Percentiles rank a stretch among this genome's conserved stretches.
Conservation (phyloP, 2,888 invertebrate genomes). For the Lottia scabra region DNA sequence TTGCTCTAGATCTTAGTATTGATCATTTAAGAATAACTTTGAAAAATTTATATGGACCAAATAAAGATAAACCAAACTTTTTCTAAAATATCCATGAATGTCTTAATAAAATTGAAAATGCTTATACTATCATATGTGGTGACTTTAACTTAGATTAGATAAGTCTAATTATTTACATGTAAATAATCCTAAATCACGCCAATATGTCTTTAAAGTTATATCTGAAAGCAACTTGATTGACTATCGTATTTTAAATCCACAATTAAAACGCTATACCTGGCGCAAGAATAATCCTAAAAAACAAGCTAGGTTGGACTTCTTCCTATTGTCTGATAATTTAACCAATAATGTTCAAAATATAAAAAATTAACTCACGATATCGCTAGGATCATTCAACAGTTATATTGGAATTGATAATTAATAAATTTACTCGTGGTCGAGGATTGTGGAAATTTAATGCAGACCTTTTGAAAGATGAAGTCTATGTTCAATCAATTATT, state of each 20-base stretch:
- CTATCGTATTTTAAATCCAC: not conserved
- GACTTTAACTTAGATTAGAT: no score
- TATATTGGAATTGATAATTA: not conserved
- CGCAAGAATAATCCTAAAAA: constrained; percentile 18
- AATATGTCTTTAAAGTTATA: no score
- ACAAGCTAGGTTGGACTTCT: constrained; percentile 20
- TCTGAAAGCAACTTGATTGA: no score
- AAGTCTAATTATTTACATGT: no score
- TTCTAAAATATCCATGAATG: not conserved
- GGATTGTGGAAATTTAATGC: constrained; percentile 16
- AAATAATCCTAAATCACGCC: no score
- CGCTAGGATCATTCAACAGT: constrained; percentile 18
- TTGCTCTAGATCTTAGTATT: not conserved
- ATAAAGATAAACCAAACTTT: not conserved
- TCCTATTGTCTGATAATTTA: constrained; percentile 8
- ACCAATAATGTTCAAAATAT: not conserved
- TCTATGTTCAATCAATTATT: not conserved
- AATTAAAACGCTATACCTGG: constrained; percentile 15
- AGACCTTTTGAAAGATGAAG: not conserved
- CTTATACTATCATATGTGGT: no score
- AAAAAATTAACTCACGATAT: constrained; percentile 8
- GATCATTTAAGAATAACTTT: not conserved
- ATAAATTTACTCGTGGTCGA: constrained; percentile 10
- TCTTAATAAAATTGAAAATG: no score
- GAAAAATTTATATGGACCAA: not conserved